phyloP scores from a whole-genome alignment of 2,888 invertebrate species.

The Cryptocephalus moraei region DNA sequence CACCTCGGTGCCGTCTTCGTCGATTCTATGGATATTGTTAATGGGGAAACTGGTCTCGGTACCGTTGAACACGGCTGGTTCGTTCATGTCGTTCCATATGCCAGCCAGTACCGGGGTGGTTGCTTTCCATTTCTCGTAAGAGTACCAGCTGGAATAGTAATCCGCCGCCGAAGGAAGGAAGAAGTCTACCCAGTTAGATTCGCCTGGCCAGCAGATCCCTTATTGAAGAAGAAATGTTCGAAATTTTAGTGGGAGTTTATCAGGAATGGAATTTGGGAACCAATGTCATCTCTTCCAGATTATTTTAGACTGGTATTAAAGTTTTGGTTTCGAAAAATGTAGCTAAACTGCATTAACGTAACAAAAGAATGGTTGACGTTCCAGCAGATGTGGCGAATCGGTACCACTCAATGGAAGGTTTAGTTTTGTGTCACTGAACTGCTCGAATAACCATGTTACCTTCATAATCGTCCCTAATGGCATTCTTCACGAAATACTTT shows the following conservation, averaged over 20 bases:
- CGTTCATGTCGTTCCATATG: conserved; percentile 99
- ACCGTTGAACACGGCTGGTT: conserved; percentile 79
- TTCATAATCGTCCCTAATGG: conserved; percentile 82
- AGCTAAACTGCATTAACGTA: too few species aligned
- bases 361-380: too few species aligned
- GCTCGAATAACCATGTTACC: conserved; percentile 36
- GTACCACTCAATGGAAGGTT: too few species aligned
- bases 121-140: conserved; percentile 51
- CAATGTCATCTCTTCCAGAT: too few species aligned
- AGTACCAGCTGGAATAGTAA: conserved; percentile 55
- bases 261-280: too few species aligned
- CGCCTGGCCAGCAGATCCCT: conserved; percentile 69
- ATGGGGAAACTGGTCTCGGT: conserved; percentile 83
- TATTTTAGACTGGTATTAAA: too few species aligned
- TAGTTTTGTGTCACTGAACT: too few species aligned
- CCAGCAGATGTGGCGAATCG: too few species aligned
- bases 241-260: too few species aligned
- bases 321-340: too few species aligned
- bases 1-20: conserved; percentile 50
- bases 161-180: conserved; percentile 71
- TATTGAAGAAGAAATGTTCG: too few species aligned
- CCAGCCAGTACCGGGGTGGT: conserved; percentile 50
- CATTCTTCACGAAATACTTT: conserved; percentile 55
- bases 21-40: conserved; percentile 72
- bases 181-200: conserved; percentile 88